Conservation (phyloP, 2,888 invertebrate genomes). For the Drosophila peninsularis region DNA sequence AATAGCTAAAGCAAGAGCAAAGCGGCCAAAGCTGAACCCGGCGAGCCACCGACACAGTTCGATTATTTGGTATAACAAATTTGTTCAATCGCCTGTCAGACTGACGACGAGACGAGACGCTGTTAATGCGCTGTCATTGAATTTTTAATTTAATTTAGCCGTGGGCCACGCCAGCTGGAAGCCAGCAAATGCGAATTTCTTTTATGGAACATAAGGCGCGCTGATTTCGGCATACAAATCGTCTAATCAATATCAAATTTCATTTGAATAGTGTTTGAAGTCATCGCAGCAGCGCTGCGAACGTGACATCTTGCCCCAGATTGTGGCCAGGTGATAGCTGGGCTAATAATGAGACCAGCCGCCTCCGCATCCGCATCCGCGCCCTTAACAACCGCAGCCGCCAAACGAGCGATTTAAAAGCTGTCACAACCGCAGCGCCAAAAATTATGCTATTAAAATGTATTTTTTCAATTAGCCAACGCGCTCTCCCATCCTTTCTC, state of each 20-base stretch:
- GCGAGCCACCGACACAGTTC: constrained; percentile 9
- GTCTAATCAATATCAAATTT: constrained; percentile 69
- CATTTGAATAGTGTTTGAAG: constrained; percentile 70
- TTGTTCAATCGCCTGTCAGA: constrained; percentile 48
- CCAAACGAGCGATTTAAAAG: constrained; percentile 20
- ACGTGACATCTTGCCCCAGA: constrained; percentile 45
- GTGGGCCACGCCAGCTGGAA: constrained; percentile 29
- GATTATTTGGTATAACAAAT: constrained; percentile 33
- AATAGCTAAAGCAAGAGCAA: constrained; percentile 2
- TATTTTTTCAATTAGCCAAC: constrained; percentile 66
- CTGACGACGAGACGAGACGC: constrained; percentile 31
- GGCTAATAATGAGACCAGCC: constrained; percentile 19
- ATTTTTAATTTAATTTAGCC: constrained; percentile 72
- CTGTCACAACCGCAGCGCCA: constrained; percentile 35
- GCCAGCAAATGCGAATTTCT: constrained; percentile 53
- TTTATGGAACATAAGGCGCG: constrained; percentile 59
- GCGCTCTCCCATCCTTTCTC: neutral
- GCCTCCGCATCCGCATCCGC: neutral
- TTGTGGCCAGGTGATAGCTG: constrained; percentile 43
- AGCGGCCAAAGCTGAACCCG: neutral
- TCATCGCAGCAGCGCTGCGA: constrained; percentile 17
- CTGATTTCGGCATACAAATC: constrained; percentile 68
- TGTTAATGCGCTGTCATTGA: constrained; percentile 62
- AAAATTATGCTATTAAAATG: constrained; percentile 72
- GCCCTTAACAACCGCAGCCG: constrained; percentile 23